Conservation (phyloP, 2,113 vertebrate species). For the Rhea pennata region DNA sequence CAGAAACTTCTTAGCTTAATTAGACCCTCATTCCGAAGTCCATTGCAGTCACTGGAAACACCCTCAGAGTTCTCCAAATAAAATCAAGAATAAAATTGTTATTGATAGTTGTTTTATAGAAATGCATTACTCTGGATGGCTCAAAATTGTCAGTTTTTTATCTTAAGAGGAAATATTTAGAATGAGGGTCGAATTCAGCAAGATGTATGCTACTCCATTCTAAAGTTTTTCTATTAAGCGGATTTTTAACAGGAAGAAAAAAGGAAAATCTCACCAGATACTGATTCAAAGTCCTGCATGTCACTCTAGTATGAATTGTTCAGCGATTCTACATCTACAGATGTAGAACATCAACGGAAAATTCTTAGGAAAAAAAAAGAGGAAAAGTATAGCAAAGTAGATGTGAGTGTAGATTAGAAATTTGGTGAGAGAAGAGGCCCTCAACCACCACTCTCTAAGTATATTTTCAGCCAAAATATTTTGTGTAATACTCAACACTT, state of each 20-base stretch:
- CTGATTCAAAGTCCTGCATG: neutral
- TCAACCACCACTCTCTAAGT: neutral
- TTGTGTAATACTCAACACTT: neutral
- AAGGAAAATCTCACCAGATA: neutral
- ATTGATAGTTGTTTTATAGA: fast-evolving
- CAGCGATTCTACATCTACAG: neutral
- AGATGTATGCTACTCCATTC: neutral
- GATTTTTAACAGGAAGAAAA: neutral
- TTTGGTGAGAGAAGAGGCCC: neutral
- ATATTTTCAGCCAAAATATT: neutral
- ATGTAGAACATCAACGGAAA: neutral
- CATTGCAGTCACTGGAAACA: neutral
- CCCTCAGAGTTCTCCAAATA: neutral
- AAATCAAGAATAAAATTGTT: neutral
- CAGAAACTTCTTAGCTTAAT: neutral
- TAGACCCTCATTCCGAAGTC: neutral
- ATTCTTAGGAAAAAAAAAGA: neutral
- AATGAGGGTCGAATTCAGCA: neutral
- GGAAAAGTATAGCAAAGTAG: neutral
- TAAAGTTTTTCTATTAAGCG: neutral
- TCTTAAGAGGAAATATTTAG: neutral
- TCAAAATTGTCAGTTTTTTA: neutral
- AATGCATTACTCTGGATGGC: neutral
- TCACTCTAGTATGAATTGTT: neutral
- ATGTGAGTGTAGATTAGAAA: neutral